Evolutionary conservation across 2,113 vertebrate species (phyloP), one percentile per base, ranked within the genome.

Genomic region (Otus sunia): DNA sequence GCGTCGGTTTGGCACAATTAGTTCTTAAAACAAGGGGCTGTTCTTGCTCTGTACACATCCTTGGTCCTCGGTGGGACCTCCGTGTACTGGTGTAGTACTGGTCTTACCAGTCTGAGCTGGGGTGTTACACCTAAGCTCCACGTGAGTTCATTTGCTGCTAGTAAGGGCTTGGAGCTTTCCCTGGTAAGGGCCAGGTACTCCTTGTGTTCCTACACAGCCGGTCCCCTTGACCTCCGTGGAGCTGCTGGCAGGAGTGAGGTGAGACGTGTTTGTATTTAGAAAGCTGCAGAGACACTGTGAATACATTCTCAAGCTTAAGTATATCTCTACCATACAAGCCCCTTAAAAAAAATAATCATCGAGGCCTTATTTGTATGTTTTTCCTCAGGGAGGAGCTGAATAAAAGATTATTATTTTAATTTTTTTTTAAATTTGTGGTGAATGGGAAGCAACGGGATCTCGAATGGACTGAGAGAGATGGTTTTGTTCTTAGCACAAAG

Each of bases 131-230:
- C 69, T 67, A 16, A 81, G 69, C 68, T 76, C 60, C 15, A 11
- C 26, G 1, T n/a, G 41, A 32, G n/a, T 22, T 52, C 10, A 2
- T 74, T 71, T 86, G 72, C 64, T 56, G 2, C 66, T 34, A 30
- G 63, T 8, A 14, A 73, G 81, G 72, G 20, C 49, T 49, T 41
- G 39, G 75, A n/a, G 47, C 7, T 41, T 15, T n/a, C 36, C 9
- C 43, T 21, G 66, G 50, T 1, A 8, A 16, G 55, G 36, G 67
- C 34, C 39, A 11, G 41, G 1, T 12, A 5, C 26, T 5, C 7
- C 64, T 56, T 8, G 25, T 30, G 11, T 7, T 26, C 0, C 2
- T 5, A 2, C 1, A 49, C 30, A 5, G 1, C 17, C 5, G 1
- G 8, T 58, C 6, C 53, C 41, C 58, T 27, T 12, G 43, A 9